Percentiles rank a stretch among this genome's conserved stretches.
phyloP scores from a whole-genome alignment of 2,113 vertebrate species.

The Electrona antarctica region DNA sequence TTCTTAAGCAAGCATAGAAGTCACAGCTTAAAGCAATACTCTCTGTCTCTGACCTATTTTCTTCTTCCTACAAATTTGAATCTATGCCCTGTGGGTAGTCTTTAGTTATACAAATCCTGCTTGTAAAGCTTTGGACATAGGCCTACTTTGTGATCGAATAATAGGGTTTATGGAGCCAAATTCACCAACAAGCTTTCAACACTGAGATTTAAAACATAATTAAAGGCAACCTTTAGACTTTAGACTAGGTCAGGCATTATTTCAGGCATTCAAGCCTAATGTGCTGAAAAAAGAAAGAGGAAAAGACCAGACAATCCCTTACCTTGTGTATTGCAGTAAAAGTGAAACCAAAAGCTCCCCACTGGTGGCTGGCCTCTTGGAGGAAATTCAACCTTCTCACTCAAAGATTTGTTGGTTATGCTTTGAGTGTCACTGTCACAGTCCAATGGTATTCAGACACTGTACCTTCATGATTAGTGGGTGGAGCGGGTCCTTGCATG shows the following conservation, averaged over 20 bases:
- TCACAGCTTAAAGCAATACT: too few relatives aligned
- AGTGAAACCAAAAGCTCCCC: neutral
- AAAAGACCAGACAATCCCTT: neutral
- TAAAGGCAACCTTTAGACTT: slow-evolving; percentile 21
- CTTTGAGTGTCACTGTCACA: too few relatives aligned
- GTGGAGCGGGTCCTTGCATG: too few relatives aligned
- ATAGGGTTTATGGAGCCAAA: neutral
- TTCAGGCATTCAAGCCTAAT: too few relatives aligned
- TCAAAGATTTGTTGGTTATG: neutral
- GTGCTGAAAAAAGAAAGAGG: neutral
- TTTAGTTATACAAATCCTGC: too few relatives aligned
- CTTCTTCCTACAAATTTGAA: neutral
- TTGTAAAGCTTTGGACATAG: too few relatives aligned
- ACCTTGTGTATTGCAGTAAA: neutral
- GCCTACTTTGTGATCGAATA: neutral
- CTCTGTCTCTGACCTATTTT: neutral
- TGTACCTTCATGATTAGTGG: too few relatives aligned
- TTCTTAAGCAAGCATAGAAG: too few relatives aligned
- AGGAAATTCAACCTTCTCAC: neutral
- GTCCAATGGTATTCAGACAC: too few relatives aligned
- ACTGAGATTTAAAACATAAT: too few relatives aligned
- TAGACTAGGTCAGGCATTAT: neutral
- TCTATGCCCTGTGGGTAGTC: neutral
- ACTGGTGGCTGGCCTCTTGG: neutral
- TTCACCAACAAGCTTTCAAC: neutral